Percentiles rank a stretch among this genome's conserved stretches.
phyloP scores from a whole-genome alignment of 2,888 invertebrate species.

The Leptinotarsa haldemani region DNA sequence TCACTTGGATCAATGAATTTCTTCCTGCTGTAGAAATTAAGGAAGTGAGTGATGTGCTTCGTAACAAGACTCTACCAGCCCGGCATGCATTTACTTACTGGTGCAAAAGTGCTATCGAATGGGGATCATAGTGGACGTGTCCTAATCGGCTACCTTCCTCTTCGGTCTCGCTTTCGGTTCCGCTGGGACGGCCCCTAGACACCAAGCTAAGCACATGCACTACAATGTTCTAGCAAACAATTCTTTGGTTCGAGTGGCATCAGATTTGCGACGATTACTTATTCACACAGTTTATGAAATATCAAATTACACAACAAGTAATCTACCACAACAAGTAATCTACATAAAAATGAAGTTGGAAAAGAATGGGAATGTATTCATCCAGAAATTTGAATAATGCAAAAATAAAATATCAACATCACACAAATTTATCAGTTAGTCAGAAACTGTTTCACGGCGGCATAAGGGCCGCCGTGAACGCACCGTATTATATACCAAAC shows the following conservation, averaged over 20 bases:
- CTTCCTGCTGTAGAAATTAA: not conserved
- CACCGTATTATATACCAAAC: no score
- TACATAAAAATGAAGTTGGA: no score
- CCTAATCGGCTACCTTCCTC: slow-evolving; percentile 71
- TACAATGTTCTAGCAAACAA: slow-evolving; percentile 59
- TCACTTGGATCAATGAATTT: not conserved
- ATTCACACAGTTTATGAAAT: no score
- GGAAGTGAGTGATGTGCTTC: slow-evolving; percentile 3
- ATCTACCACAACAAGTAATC: no score
- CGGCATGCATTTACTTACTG: slow-evolving; percentile 64
- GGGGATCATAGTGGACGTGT: slow-evolving; percentile 63
- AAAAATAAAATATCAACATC: no score
- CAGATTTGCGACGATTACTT: slow-evolving; percentile 26
- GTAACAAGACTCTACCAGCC: slow-evolving; percentile 26
- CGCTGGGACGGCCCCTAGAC: slow-evolving; percentile 71
- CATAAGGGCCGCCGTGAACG: no score
- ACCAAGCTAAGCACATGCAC: slow-evolving; percentile 67
- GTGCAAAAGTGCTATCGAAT: slow-evolving; percentile 67
- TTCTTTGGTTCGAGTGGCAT: slow-evolving; percentile 39
- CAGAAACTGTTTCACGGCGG: no score
- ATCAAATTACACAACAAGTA: no score
- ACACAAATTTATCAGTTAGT: no score
- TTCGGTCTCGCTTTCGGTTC: slow-evolving; percentile 83
- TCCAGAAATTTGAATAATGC: no score
- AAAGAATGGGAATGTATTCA: no score